Percentiles rank a stretch among this genome's conserved stretches.
phyloP scores from a whole-genome alignment of 2,888 invertebrate genomes.

The Polymixis flavicincta region DNA sequence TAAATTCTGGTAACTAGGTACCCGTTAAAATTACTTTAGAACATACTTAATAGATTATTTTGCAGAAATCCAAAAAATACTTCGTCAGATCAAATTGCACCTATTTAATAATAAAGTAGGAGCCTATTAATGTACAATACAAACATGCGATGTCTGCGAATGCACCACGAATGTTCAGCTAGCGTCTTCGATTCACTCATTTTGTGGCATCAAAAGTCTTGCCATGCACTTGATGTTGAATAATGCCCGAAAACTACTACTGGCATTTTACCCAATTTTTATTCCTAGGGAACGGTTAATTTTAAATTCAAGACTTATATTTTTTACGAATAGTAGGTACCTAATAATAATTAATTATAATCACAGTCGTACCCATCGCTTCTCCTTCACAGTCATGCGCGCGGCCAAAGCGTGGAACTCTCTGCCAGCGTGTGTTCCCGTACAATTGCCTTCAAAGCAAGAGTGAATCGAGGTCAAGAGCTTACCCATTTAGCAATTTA shows the following conservation, averaged over 20 bases:
- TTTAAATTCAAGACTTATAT: neutral
- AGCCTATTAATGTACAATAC: neutral
- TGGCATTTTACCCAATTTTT: neutral
- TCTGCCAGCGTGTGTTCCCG: too few relatives aligned
- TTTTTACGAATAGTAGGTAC: neutral
- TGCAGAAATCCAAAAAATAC: neutral
- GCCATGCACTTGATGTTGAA: neutral
- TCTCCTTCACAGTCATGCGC: too few relatives aligned
- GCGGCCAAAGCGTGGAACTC: too few relatives aligned
- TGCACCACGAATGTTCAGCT: neutral
- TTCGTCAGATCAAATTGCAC: neutral
- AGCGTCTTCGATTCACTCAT: conserved; percentile 12
- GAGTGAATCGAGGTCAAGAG: too few relatives aligned
- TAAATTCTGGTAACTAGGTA: neutral
- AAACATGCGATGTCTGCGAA: conserved; percentile 21
- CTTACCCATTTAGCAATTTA: too few relatives aligned
- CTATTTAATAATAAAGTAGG: conserved; percentile 2
- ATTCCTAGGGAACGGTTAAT: neutral
- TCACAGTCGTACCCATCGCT: too few relatives aligned
- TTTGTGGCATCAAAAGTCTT: neutral
- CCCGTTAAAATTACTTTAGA: neutral
- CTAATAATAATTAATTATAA: too few relatives aligned
- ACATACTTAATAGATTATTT: neutral
- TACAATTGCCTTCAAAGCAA: too few relatives aligned
- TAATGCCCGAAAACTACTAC: neutral